Conservation (phyloP, 2,113 vertebrate genomes). For the Oreochromis niloticus region DNA sequence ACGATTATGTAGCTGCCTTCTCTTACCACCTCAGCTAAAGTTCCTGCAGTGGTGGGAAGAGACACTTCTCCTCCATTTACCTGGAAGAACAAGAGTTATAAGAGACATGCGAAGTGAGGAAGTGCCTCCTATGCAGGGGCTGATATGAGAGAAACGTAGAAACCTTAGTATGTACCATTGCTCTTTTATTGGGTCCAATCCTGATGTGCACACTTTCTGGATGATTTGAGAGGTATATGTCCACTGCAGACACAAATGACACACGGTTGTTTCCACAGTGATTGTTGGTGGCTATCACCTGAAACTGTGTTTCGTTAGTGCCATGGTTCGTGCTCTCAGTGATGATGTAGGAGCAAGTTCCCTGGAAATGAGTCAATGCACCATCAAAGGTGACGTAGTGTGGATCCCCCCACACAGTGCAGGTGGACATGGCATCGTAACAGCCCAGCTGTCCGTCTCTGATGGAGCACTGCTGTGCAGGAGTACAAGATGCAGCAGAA, state of each 20-base stretch:
- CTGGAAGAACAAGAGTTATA: slow-evolving; percentile 14
- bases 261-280: no score
- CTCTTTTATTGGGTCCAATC: no score
- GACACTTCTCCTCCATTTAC: slow-evolving; percentile 34
- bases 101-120: background rate
- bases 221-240: no score
- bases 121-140: background rate
- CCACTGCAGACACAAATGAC: no score
- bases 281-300: no score
- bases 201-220: no score
- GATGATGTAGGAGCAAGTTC: slow-evolving; percentile 73
- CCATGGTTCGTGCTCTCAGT: slow-evolving; percentile 23
- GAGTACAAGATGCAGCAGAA: slow-evolving; percentile 16
- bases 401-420: slow-evolving; percentile 70
- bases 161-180: slow-evolving; percentile 28
- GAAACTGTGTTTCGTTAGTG: no score
- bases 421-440: slow-evolving; percentile 46
- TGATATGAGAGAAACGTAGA: background rate
- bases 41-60: slow-evolving; percentile 6
- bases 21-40: slow-evolving; percentile 10
- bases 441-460: slow-evolving; percentile 42
- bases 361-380: slow-evolving; percentile 67
- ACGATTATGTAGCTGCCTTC: slow-evolving; percentile 44
- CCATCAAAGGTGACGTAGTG: slow-evolving; percentile 73
- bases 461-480: slow-evolving; percentile 49